Evolutionary conservation across 30 jellyfish, hydroid and myxozoan species (phyloP), one percentile per base, ranked within the genome.

Genomic region (Hydra vulgaris): DNA sequence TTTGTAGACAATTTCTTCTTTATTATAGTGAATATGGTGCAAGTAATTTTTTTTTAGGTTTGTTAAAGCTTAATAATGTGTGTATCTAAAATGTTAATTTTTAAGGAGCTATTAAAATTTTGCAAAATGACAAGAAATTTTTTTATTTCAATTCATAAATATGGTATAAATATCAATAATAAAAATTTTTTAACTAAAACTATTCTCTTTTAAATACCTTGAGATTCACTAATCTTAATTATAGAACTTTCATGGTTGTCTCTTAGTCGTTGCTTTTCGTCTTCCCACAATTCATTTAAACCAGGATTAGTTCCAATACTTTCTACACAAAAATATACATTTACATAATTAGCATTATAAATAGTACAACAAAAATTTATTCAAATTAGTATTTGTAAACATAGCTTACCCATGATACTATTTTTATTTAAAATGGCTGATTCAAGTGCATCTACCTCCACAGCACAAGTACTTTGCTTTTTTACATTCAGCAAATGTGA

Each of bases 271-370:
- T 68, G 85, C 80, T 81, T 83, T 74, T 91, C 98, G 66, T 91
- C 98, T 79, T 91, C 87, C 98, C 98, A 91, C 73, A 91, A 72
- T 15, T 95, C 94, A 21, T 85, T 88, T 8, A 91, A 84, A 74
- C 98, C 98, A 78, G 98, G 98, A 72, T 90, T 86, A 27, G 89
- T 40, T 23, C 98, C 98, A 71, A 86, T 21, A 26, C 87, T 82
- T 18, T 72, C 97, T 89, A 71, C 27, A 70, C 74, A 71, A 27
- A 18, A 19, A 69, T 15, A 21, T 19, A 4, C 4, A 5, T 21
- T 69, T 69, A 23, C 27, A 23, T 24, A 56, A 16, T 56, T 56
- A 17, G 18, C 19, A 17, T 61, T 61, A 61, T 0, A n/a, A 0
- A n/a, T 61, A 21, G 19, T 61, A 21, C 72, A n/a, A n/a, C n/a